phyloP scores from a whole-genome alignment of 2,797 vertebrate species.

The Darevskia nairensis region DNA sequence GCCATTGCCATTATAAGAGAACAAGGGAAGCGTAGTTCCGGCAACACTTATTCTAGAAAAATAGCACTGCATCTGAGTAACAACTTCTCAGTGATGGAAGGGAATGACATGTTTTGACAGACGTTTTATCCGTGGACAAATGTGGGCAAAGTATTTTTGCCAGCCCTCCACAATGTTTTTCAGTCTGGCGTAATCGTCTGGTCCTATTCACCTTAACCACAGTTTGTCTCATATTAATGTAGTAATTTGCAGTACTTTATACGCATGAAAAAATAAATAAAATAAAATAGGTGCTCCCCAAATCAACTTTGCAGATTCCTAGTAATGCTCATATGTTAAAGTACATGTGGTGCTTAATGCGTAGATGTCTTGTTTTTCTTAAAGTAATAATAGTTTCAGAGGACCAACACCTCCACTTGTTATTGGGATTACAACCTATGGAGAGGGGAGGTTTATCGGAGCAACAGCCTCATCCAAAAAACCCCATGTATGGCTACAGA shows the following conservation, averaged over 20 bases:
- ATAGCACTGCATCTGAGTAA: too few species aligned
- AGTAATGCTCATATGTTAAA: background rate
- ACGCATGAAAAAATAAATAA: background rate
- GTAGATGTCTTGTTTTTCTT: too few species aligned
- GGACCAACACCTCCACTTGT: too few species aligned
- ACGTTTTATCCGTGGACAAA: background rate
- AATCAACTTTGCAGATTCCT: background rate
- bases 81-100: background rate
- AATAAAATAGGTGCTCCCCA: background rate
- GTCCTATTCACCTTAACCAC: background rate
- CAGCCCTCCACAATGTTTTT: background rate
- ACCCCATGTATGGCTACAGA: too few species aligned
- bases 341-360: too few species aligned
- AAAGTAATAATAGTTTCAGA: too few species aligned
- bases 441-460: too few species aligned
- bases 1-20: too few species aligned
- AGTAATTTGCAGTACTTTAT: background rate
- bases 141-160: background rate
- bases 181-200: background rate
- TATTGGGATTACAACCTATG: too few species aligned
- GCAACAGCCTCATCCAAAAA: too few species aligned
- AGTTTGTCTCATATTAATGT: background rate
- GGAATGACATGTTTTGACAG: background rate
- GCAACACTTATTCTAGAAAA: too few species aligned
- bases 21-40: too few species aligned